phyloP scores from a whole-genome alignment of 2,797 vertebrate species.

The Micropoecilia bifurca region DNA sequence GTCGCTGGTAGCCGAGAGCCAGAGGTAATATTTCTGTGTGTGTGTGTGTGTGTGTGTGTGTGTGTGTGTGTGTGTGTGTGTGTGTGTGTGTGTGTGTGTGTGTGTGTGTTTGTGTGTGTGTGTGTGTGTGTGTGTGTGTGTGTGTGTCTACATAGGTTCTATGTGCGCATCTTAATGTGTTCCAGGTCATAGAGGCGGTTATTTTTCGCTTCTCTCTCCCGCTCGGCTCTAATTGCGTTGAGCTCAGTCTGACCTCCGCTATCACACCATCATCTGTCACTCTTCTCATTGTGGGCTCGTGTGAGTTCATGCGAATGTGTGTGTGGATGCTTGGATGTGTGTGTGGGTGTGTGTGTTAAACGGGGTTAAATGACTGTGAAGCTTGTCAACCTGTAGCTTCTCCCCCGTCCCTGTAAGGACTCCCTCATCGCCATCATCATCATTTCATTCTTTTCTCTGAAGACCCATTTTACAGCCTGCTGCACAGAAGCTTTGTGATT shows the following conservation, averaged over 20 bases:
- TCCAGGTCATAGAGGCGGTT: constrained; percentile 20
- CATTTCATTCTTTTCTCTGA: neutral
- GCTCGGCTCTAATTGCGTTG: constrained; percentile 24
- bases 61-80: neutral
- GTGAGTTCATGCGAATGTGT: neutral
- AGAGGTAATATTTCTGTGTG: constrained; percentile 83
- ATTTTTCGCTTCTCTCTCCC: constrained; percentile 5
- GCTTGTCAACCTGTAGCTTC: constrained; percentile 53
- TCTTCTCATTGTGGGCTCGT: constrained; percentile 13
- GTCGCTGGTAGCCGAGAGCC: constrained; percentile 94
- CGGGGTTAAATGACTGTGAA: constrained; percentile 41
- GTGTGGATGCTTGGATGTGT: neutral
- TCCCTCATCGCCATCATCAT: constrained; percentile 7
- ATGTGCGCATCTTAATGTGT: constrained; percentile 23
- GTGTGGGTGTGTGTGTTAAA: constrained; percentile 30
- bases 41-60: constrained; percentile 13
- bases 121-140: constrained; percentile 11
- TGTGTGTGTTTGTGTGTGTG: constrained; percentile 13
- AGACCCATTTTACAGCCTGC: neutral
- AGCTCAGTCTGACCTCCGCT: constrained; percentile 49
- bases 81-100: constrained; percentile 7
- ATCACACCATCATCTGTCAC: constrained; percentile 34
- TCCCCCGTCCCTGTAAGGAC: constrained; percentile 63
- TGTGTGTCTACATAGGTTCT: constrained; percentile 6
- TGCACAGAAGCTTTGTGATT: neutral